Percentiles rank a stretch among this genome's conserved stretches.
Evolutionary conservation across 2,797 vertebrate genomes (phyloP).

Genomic region (Silurus aristotelis): DNA sequence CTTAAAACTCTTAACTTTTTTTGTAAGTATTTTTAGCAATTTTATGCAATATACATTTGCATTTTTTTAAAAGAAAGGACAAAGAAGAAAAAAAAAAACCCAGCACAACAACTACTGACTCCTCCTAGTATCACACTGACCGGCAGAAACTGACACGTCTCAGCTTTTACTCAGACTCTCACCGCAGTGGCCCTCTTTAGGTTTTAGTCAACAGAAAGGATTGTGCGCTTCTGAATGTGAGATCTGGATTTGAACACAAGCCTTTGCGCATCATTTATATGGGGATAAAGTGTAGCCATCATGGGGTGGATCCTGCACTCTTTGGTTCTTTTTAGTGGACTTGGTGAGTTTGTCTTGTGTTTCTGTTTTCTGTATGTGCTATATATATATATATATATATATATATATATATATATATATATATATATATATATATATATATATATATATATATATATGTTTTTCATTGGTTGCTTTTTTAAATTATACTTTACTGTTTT

Average conservation of each 20-base stretch:
- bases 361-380: background rate
- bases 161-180: background rate
- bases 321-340: slow-evolving; percentile 53
- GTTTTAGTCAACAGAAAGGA: background rate
- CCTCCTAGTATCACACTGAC: slow-evolving; percentile 29
- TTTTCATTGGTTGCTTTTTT: background rate
- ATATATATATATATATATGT: too few species aligned
- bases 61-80: background rate
- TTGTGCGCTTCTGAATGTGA: background rate
- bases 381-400: too few species aligned
- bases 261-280: background rate
- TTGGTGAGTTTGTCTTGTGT: slow-evolving; percentile 66
- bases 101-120: slow-evolving; percentile 11
- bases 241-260: background rate
- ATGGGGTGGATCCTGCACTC: slow-evolving; percentile 64
- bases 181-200: background rate
- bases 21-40: background rate
- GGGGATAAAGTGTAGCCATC: slow-evolving; percentile 30
- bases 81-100: background rate
- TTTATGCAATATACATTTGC: background rate
- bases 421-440: too few species aligned
- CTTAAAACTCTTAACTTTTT: background rate
- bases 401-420: too few species aligned
- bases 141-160: background rate
- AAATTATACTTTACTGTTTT: slow-evolving; percentile 22